These are phyloP conservation scores for Syrmaticus mikado DNA, from an alignment of 2,113 vertebrate species.

Conservation along the genomic window DNA sequence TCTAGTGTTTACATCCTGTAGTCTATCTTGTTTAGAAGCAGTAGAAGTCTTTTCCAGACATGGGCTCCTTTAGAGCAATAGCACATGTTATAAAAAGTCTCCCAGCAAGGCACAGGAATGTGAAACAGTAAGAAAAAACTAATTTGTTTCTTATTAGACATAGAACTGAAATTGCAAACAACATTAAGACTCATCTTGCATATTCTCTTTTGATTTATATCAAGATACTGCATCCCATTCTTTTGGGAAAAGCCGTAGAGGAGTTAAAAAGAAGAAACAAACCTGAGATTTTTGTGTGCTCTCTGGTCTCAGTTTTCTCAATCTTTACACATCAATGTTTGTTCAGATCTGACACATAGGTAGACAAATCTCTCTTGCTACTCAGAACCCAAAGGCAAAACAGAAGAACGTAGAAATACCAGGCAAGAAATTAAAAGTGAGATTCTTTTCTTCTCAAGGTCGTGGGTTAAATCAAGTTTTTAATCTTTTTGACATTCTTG, in stretches of 20 bases:
- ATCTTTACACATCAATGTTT: not conserved
- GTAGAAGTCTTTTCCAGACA: not conserved
- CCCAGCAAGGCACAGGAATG: not conserved
- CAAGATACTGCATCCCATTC: not conserved
- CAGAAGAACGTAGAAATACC: not conserved
- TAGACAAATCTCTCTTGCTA: constrained; percentile 48
- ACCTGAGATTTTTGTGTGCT: not conserved
- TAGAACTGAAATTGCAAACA: not conserved
- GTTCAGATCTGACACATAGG: not conserved
- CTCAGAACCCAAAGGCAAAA: constrained; percentile 16
- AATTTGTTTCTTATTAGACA: not conserved
- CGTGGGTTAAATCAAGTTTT: constrained; percentile 51
- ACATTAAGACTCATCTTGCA: not conserved
- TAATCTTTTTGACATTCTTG: constrained; percentile 39
- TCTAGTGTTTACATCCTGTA: not conserved
- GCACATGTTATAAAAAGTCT: not conserved
- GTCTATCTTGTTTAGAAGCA: not conserved
- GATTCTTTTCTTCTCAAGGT: constrained; percentile 28
- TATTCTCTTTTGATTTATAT: not conserved
- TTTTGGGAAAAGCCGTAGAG: not conserved
- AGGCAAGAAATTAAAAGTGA: constrained; percentile 37
- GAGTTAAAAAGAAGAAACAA: not conserved
- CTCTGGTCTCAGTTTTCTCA: not conserved
- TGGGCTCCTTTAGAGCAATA: not conserved
- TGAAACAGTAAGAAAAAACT: not conserved